These are phyloP conservation scores for Cephus pulcher DNA, from an alignment of 2,888 invertebrate genomes.

Conservation along the genomic window DNA sequence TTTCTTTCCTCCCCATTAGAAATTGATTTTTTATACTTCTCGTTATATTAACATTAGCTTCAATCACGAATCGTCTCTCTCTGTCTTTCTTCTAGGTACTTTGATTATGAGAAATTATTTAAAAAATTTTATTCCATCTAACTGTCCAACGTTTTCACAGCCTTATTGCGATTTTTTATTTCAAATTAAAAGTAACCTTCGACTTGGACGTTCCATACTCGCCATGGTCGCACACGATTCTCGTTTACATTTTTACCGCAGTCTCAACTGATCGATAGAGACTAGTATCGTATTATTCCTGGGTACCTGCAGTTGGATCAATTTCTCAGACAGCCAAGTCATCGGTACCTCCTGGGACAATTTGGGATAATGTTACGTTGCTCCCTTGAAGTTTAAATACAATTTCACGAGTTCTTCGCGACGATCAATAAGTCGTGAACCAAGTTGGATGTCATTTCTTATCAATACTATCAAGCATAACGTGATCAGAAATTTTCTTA, in stretches of 20 bases:
- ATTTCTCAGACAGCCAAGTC: slow-evolving; percentile 41
- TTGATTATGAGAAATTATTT: not conserved
- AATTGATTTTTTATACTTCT: not conserved
- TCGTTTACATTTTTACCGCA: slow-evolving; percentile 30
- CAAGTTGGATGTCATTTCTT: not conserved
- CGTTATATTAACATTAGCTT: not conserved
- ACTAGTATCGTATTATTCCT: slow-evolving; percentile 44
- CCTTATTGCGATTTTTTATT: not conserved
- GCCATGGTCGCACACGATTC: not conserved
- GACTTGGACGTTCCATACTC: not conserved
- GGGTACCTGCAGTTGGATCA: slow-evolving; percentile 62
- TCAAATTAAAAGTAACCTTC: not conserved
- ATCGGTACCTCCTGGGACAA: not conserved
- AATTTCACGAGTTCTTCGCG: not conserved
- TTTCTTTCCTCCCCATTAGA: not conserved
- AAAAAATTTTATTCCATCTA: not conserved
- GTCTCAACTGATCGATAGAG: slow-evolving; percentile 34
- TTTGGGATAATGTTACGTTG: not conserved
- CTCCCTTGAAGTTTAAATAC: not conserved
- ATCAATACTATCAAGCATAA: not conserved
- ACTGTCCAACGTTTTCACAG: not conserved
- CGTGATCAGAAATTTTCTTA: not conserved
- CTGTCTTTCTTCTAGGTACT: not conserved
- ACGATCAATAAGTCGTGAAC: not conserved
- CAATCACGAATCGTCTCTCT: not conserved